Evolutionary conservation across 1,140 invertebrate species (phyloP).

Genomic region (Coenobita brevimanus): DNA sequence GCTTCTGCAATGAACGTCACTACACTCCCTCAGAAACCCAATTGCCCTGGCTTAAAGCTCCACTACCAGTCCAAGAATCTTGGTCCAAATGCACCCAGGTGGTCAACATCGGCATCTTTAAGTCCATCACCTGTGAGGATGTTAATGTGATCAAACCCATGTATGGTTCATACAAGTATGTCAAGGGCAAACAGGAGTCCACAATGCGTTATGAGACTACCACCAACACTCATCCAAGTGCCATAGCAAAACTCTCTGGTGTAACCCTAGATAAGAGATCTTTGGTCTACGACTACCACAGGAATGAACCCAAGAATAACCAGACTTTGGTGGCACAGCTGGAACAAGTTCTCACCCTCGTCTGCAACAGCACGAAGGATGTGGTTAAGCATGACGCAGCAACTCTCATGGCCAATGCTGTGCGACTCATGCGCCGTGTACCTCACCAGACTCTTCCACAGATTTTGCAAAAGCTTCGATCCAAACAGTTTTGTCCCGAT

Average conservation of each 20-base stretch:
- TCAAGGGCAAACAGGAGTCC: conserved; percentile 46
- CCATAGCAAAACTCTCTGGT: conserved; percentile 2
- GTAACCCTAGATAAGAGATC: neutral
- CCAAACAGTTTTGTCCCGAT: conserved; percentile 3
- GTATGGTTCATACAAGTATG: conserved; percentile 34
- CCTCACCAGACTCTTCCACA: conserved; percentile 7
- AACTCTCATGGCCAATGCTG: conserved; percentile 19
- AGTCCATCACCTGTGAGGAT: conserved; percentile 49
- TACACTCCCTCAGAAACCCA: conserved; percentile 23
- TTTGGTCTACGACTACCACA: conserved; percentile 32
- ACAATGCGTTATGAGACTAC: conserved; percentile 29
- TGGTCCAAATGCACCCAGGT: conserved; percentile 44
- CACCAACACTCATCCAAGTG: neutral
- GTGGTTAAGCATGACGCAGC: conserved; percentile 24
- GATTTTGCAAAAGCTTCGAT: conserved; percentile 14
- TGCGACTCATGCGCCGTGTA: conserved; percentile 22
- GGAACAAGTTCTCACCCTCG: conserved; percentile 24
- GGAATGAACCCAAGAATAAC: conserved; percentile 18
- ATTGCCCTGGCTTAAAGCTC: conserved; percentile 37
- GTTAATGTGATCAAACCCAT: conserved; percentile 43
- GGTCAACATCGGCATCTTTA: conserved; percentile 46
- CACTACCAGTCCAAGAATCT: conserved; percentile 47
- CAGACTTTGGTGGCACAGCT: conserved; percentile 20
- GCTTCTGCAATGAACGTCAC: conserved; percentile 47
- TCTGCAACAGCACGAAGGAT: conserved; percentile 40